Percentiles rank a stretch among this genome's conserved stretches.
These are phyloP conservation scores for Heterodera schachtii DNA, from an alignment of 1,140 invertebrate genomes.

Conservation along the genomic window DNA sequence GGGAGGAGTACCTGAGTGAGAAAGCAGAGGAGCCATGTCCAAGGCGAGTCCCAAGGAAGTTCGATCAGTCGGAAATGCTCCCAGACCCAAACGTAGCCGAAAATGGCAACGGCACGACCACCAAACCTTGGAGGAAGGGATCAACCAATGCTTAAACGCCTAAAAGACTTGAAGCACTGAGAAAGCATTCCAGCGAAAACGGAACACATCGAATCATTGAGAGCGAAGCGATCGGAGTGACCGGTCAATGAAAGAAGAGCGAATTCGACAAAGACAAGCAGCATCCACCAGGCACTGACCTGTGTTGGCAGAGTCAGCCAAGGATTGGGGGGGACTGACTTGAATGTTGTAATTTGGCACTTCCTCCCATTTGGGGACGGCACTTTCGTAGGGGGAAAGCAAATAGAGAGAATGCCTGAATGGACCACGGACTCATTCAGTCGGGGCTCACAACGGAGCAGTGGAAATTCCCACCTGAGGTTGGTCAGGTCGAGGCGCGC, in stretches of 20 bases:
- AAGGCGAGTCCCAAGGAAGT: constrained; percentile 64
- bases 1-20: constrained; percentile 40
- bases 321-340: constrained; percentile 28
- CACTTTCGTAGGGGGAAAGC: constrained; percentile 62
- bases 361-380: constrained; percentile 50
- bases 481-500: constrained; percentile 59
- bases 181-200: constrained; percentile 65
- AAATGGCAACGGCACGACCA: constrained; percentile 61
- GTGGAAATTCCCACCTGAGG: constrained; percentile 41
- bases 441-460: too few relatives aligned
- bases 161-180: constrained; percentile 34
- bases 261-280: constrained; percentile 60
- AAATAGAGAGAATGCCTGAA: constrained; percentile 48
- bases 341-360: constrained; percentile 65
- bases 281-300: constrained; percentile 64
- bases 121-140: constrained; percentile 51
- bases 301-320: constrained; percentile 14
- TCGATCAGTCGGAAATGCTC: constrained; percentile 62
- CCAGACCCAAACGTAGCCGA: constrained; percentile 62
- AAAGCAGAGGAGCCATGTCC: constrained; percentile 65
- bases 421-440: too few relatives aligned
- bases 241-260: constrained; percentile 51
- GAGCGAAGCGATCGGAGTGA: constrained; percentile 60
- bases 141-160: not conserved
- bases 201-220: constrained; percentile 64